A percentile compares a stretch with the other conserved stretches of the same genome.
Evolutionary conservation across 92 coral and sea anemone species (phyloP).

Genomic region (Zoanthus sansibaricus): DNA sequence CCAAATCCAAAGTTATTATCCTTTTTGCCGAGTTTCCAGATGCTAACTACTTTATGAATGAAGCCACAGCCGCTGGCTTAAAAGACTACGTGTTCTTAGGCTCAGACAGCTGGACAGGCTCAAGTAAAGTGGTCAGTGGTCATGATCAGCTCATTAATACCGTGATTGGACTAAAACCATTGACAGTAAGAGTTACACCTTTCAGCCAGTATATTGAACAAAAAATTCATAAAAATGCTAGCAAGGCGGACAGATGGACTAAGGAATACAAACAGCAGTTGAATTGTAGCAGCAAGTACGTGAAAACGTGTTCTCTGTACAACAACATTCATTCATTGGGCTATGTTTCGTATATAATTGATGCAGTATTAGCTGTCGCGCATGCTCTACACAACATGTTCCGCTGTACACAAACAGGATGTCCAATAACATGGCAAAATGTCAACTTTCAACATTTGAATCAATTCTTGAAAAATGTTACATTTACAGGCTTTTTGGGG

Average conservation of each 20-base stretch:
- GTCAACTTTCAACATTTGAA: conserved; percentile 51
- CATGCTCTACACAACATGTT: conserved; percentile 78
- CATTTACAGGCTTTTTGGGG: conserved; percentile 60
- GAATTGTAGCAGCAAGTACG: conserved; percentile 20
- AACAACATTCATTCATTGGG: conserved; percentile 63
- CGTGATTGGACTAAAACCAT: conserved; percentile 64
- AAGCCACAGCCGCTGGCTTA: conserved; percentile 58
- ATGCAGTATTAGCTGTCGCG: conserved; percentile 80
- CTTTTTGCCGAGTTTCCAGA: conserved; percentile 79
- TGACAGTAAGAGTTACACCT: conserved; percentile 38
- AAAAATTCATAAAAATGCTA: conserved; percentile 1
- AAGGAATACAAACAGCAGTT: conserved; percentile 33
- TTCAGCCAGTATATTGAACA: conserved; percentile 38
- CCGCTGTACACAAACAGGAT: conserved; percentile 54
- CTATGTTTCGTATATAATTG: conserved; percentile 76
- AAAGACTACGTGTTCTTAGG: conserved; percentile 71
- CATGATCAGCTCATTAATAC: conserved; percentile 57
- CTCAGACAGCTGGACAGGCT: conserved; percentile 81
- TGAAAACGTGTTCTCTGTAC: conserved; percentile 13
- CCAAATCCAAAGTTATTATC: conserved; percentile 62
- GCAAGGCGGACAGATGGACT: conserved; percentile 50
- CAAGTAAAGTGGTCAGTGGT: conserved; percentile 59
- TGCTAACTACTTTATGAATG: conserved; percentile 68
- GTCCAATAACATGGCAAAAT: conserved; percentile 38
- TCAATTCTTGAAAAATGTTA: conserved; percentile 56